These are phyloP conservation scores for Mormyrops attenuatus DNA, from an alignment of 2,797 vertebrate genomes.

Conservation along the genomic window DNA sequence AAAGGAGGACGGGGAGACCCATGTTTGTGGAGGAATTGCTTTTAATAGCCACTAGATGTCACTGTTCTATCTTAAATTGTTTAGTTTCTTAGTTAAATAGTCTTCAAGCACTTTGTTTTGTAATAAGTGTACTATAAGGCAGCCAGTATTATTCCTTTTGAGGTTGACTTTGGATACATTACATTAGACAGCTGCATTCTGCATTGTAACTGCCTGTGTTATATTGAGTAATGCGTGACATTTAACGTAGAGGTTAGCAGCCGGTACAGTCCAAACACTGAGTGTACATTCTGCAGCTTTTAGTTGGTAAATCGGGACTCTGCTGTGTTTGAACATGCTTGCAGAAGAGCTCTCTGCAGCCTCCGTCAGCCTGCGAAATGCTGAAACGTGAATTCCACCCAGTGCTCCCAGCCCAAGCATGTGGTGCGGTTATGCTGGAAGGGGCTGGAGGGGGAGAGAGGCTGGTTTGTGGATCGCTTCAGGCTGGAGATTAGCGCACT, in stretches of 20 bases:
- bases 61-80: slow-evolving; percentile 40
- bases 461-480: neutral
- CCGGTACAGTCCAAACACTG: neutral
- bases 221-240: neutral
- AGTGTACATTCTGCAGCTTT: neutral
- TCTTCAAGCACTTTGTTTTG: neutral
- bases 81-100: neutral
- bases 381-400: slow-evolving; percentile 16
- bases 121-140: neutral
- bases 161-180: neutral
- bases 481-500: neutral
- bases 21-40: neutral
- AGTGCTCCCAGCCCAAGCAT: slow-evolving; percentile 1
- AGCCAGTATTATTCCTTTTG: neutral
- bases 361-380: slow-evolving; percentile 1
- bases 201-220: neutral
- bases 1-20: neutral
- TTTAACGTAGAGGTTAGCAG: neutral
- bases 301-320: neutral
- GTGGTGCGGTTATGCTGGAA: slow-evolving; percentile 19
- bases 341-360: neutral
- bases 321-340: slow-evolving; percentile 9
- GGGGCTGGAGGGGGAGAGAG: neutral
- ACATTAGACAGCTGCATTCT: neutral
- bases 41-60: slow-evolving; percentile 49